A percentile compares a stretch with the other conserved stretches of the same genome.
These are phyloP conservation scores for Polyploca ridens DNA, from an alignment of 2,888 invertebrate genomes.

Conservation along the genomic window DNA sequence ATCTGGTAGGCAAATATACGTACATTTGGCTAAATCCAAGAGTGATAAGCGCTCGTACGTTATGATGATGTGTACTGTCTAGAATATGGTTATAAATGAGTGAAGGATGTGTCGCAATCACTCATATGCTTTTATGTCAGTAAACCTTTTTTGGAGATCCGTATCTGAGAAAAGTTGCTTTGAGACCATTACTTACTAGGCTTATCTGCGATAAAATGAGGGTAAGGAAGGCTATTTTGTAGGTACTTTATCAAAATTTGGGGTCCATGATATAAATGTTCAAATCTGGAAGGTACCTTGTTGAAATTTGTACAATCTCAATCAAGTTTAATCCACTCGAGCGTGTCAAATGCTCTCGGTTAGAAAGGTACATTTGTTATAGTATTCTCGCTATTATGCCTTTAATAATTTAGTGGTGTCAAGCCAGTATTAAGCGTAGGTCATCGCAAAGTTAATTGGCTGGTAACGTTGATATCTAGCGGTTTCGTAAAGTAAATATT, in stretches of 20 bases:
- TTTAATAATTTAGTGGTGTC: too few relatives aligned
- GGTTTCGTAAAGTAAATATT: too few relatives aligned
- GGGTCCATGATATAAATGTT: too few relatives aligned
- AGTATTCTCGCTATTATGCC: too few relatives aligned
- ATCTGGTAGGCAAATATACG: slow-evolving; percentile 41
- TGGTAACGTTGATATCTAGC: too few relatives aligned
- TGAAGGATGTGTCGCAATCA: slow-evolving; percentile 47
- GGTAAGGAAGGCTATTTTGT: not conserved
- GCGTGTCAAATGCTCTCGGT: too few relatives aligned
- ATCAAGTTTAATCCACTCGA: too few relatives aligned
- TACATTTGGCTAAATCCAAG: slow-evolving; percentile 50
- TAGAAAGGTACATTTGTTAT: too few relatives aligned
- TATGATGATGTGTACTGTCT: slow-evolving; percentile 37
- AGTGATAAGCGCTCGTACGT: slow-evolving; percentile 53
- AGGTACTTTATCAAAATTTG: not conserved
- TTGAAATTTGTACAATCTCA: too few relatives aligned
- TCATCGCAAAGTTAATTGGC: too few relatives aligned
- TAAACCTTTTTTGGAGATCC: slow-evolving; percentile 29
- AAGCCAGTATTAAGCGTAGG: too few relatives aligned
- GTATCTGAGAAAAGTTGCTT: slow-evolving; percentile 14
- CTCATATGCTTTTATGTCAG: slow-evolving; percentile 40
- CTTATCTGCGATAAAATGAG: not conserved
- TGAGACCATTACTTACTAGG: not conserved
- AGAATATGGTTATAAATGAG: slow-evolving; percentile 41
- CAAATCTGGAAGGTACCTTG: too few relatives aligned